A percentile compares a stretch with the other conserved stretches of the same genome.
Conservation (phyloP, 1,140 invertebrate genomes). For the Pentalonia nigronervosa region DNA sequence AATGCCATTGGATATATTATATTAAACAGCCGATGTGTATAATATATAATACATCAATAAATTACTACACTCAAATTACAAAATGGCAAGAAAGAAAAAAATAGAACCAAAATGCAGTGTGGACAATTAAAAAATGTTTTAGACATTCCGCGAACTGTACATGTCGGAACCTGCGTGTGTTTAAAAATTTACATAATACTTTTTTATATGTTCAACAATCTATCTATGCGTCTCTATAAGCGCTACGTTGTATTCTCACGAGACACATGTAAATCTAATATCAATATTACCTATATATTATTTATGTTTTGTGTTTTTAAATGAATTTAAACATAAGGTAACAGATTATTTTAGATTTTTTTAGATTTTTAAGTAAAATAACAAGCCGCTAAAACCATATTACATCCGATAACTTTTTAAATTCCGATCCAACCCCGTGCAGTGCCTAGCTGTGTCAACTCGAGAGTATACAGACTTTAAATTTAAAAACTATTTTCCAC, state of each 20-base stretch:
- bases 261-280: neutral
- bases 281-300: neutral
- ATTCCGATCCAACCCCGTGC: neutral
- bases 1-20: neutral
- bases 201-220: neutral
- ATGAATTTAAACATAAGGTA: neutral
- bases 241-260: neutral
- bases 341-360: neutral
- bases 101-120: neutral
- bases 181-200: neutral
- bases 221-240: neutral
- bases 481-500: neutral
- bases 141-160: neutral
- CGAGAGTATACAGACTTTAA: neutral
- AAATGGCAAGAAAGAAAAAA: neutral
- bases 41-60: neutral
- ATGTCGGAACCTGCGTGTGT: conserved; percentile 23
- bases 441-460: neutral
- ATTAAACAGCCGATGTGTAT: neutral
- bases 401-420: neutral
- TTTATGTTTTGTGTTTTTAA: neutral
- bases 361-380: neutral
- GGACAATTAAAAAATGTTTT: neutral
- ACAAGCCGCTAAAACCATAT: neutral
- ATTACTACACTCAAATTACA: neutral